Conservation (phyloP, 2,888 invertebrate species). For the Drosophila ustulata region DNA sequence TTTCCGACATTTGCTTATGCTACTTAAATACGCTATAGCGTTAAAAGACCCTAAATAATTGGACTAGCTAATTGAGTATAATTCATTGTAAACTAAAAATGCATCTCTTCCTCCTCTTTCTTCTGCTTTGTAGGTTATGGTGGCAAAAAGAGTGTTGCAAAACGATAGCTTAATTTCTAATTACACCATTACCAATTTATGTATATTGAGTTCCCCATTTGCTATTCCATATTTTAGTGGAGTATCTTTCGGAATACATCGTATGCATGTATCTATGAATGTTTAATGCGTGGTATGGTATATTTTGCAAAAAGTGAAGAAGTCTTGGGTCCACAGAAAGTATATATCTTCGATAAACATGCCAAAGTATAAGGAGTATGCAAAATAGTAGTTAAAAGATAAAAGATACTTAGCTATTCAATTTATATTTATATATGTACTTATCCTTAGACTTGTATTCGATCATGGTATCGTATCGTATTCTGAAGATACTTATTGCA, state of each 20-base stretch:
- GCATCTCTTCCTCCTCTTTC: background rate
- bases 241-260: background rate
- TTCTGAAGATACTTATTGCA: constrained; percentile 11
- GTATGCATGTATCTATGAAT: constrained; percentile 4
- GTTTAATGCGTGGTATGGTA: constrained; percentile 10
- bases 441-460: constrained; percentile 39
- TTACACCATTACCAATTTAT: background rate
- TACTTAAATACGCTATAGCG: constrained; percentile 13
- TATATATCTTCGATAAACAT: constrained; percentile 33
- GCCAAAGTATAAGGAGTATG: constrained; percentile 40
- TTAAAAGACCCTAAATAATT: constrained; percentile 42
- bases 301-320: constrained; percentile 22
- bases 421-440: constrained; percentile 26
- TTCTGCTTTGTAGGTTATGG: background rate
- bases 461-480: constrained; percentile 8
- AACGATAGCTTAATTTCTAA: background rate
- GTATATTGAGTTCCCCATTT: background rate
- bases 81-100: constrained; percentile 4
- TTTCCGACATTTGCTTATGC: constrained; percentile 13
- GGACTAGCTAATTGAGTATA: constrained; percentile 42
- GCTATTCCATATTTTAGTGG: background rate
- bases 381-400: constrained; percentile 23
- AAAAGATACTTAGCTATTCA: constrained; percentile 19
- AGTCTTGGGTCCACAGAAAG: constrained; percentile 16
- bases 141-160: constrained; percentile 10